Base-by-base conservation (phyloP, 2,113 vertebrate genomes). In the Euleptes europaea region DNA sequence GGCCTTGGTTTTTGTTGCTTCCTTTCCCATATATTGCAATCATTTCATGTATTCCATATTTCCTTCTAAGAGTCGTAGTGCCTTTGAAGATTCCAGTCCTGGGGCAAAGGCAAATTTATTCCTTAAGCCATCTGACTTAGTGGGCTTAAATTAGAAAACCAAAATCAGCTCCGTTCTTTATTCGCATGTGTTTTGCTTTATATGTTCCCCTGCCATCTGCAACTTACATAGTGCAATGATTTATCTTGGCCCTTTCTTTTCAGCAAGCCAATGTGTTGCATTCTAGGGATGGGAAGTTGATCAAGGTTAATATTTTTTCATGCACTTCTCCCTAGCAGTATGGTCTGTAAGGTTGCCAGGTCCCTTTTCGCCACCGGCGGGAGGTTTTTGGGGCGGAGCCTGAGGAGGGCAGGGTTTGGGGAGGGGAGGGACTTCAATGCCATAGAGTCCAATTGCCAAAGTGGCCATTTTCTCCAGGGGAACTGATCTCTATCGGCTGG, bases 71-170 rank as follows among this genome's bases (percentile, higher is more conserved):
- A 4, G 44, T 78, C 33, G 35, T 70, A 70, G 66, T 40, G 23
- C 9, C 77, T 88, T 33, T 54, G 70, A 82, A 89, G 15, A 13
- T 1, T 2, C 44, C 31, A 26, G 23, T 63, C 28, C 57, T 54
- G 47, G 84, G 66, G 11, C 38, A 9, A 0, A 28, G 12, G n/a
- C 11, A 79, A 63, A 9, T 85, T 88, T 79, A 91, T 89, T 89
- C 49, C 66, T 77, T 77, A 76, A 13, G 7, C 83, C 17, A 21
- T 70, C 1, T 8, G 70, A 75, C 23, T 82, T 38, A 28, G 0
- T 84, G 51, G 23, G 76, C 78, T 87, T 78, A 40, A 84, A 71
- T 77, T 73, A 89, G 76, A 19, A 84, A 73, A 35, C 42, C 75
- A 3, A 0, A 19, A 51, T 38, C 66, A 70, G 77, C 19, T 51